Evolutionary conservation across 2,888 invertebrate species (phyloP).

Genomic region (Belgica antarctica): DNA sequence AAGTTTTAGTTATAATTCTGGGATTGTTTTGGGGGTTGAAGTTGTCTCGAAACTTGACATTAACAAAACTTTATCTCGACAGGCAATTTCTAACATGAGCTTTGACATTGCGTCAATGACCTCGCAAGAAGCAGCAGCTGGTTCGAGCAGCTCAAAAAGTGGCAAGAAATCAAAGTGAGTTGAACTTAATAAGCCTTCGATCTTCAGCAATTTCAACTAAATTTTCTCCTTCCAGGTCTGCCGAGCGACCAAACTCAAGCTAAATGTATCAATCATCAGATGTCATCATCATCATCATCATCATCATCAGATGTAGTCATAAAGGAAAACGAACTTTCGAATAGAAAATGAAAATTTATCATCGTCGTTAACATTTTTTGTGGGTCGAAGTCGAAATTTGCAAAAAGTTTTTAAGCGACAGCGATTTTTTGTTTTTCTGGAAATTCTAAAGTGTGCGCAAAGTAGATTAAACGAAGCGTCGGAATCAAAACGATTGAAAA

Average conservation of each 20-base stretch:
- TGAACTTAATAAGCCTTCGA: background rate
- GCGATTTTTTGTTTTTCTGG: background rate
- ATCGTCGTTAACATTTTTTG: constrained; percentile 17
- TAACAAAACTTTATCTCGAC: too few species aligned
- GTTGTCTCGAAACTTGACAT: too few species aligned
- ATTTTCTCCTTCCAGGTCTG: constrained; percentile 22
- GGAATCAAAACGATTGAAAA: background rate
- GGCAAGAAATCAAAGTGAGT: constrained; percentile 26
- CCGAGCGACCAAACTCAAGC: constrained; percentile 40
- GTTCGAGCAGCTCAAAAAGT: background rate
- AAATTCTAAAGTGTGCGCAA: background rate
- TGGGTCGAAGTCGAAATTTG: background rate
- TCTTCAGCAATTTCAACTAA: background rate
- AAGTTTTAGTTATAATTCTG: background rate
- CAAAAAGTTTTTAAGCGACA: background rate
- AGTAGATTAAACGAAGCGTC: background rate
- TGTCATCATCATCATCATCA: too few species aligned
- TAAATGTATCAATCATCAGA: background rate
- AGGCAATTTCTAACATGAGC: constrained; percentile 38
- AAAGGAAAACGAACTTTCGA: too few species aligned
- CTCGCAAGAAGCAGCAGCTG: constrained; percentile 4
- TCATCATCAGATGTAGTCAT: background rate
- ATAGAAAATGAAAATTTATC: constrained; percentile 21
- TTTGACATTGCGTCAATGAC: constrained; percentile 32
- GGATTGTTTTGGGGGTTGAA: too few species aligned